Percentiles rank a stretch among this genome's conserved stretches.
These are phyloP conservation scores for Onychorhynchus coronatus DNA, from an alignment of 2,113 vertebrate genomes.

Conservation along the genomic window DNA sequence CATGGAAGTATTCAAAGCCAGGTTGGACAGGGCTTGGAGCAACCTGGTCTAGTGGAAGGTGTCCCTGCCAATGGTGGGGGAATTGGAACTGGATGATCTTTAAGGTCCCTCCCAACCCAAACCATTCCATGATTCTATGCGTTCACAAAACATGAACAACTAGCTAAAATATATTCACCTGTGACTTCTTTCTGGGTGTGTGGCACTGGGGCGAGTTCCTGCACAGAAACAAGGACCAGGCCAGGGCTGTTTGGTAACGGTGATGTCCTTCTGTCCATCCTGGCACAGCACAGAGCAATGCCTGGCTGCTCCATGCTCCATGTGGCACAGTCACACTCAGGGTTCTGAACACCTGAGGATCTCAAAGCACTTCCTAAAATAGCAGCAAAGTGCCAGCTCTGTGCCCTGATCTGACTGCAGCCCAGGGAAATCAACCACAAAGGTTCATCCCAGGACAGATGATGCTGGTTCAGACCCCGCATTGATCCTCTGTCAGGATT, in stretches of 20 bases:
- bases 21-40: background rate
- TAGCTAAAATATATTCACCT: background rate
- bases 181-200: background rate
- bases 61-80: background rate
- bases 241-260: background rate
- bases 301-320: fast-evolving
- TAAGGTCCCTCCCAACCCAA: background rate
- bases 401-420: background rate
- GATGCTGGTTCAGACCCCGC: background rate
- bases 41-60: background rate
- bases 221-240: background rate
- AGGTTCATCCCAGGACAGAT: background rate
- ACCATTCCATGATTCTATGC: background rate
- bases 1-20: background rate
- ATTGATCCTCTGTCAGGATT: background rate
- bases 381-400: background rate
- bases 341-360: background rate
- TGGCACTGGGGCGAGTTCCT: background rate
- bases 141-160: background rate
- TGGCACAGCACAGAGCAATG: fast-evolving
- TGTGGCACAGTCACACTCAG: fast-evolving
- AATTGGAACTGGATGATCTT: background rate
- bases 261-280: fast-evolving
- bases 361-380: background rate
- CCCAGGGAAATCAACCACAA: background rate